Percentiles rank a stretch among this genome's conserved stretches.
phyloP scores from a whole-genome alignment of 2,888 invertebrate species.

The Cylloceria caligata region DNA sequence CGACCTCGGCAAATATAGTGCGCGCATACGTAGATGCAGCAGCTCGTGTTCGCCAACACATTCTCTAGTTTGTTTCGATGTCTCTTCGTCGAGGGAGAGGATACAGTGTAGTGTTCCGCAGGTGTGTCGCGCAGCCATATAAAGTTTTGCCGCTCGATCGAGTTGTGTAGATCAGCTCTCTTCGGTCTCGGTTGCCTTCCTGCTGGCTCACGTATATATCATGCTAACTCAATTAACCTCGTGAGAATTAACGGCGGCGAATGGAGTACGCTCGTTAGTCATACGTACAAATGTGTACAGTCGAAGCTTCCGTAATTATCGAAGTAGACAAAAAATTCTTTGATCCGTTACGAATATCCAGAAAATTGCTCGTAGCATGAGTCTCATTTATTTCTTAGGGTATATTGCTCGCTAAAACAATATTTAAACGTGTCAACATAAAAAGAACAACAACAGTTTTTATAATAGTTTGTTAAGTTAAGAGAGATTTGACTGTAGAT shows the following conservation, averaged over 20 bases:
- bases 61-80: slow-evolving; percentile 4
- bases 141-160: slow-evolving; percentile 49
- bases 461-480: not conserved
- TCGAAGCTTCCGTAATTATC: not conserved
- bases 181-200: not conserved
- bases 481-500: not conserved
- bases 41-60: slow-evolving; percentile 26
- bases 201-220: slow-evolving; percentile 7
- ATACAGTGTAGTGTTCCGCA: not conserved
- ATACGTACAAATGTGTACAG: slow-evolving; percentile 23
- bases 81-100: not conserved
- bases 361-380: not conserved
- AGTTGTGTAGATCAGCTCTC: slow-evolving; percentile 38
- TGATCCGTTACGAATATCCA: not conserved
- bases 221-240: slow-evolving; percentile 48
- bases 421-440: not conserved
- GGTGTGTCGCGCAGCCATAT: slow-evolving; percentile 61
- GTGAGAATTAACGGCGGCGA: slow-evolving; percentile 27
- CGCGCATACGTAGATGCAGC: slow-evolving; percentile 13
- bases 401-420: not conserved
- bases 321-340: too few species aligned
- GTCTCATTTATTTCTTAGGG: not conserved
- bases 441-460: not conserved
- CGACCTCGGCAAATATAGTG: slow-evolving; percentile 27
- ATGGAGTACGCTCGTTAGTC: slow-evolving; percentile 39